phyloP scores from a whole-genome alignment of 2,888 invertebrate species.

The Stenotaenia linearis region DNA sequence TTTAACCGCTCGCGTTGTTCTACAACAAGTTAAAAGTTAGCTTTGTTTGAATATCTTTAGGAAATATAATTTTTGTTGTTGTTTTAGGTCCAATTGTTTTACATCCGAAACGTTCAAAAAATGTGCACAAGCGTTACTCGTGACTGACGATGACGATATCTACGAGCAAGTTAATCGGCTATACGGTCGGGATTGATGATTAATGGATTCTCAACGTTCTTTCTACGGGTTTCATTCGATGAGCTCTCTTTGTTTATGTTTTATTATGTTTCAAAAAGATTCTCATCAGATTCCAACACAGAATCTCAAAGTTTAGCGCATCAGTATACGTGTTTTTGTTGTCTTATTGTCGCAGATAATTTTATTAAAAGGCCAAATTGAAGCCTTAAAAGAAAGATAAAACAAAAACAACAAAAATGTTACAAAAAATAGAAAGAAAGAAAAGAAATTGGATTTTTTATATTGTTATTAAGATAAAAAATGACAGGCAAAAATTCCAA shows the following conservation, averaged over 20 bases:
- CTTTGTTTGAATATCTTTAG: too few relatives aligned
- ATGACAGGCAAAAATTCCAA: neutral
- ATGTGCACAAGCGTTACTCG: constrained; percentile 33
- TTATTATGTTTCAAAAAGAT: neutral
- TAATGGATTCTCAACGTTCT: neutral
- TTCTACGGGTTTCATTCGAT: neutral
- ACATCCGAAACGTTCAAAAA: constrained; percentile 31
- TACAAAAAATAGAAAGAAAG: neutral
- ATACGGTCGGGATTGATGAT: constrained; percentile 16
- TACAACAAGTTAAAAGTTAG: too few relatives aligned
- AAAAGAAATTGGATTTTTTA: neutral
- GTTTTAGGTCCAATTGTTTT: constrained; percentile 34
- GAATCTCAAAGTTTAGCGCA: constrained; percentile 1
- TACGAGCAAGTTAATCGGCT: neutral
- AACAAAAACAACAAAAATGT: neutral
- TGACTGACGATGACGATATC: neutral
- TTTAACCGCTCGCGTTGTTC: neutral
- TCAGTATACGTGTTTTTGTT: constrained; percentile 15
- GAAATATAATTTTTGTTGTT: neutral
- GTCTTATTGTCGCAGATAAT: neutral
- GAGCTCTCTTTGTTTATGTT: neutral
- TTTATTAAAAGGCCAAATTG: neutral
- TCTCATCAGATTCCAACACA: neutral
- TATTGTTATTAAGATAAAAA: neutral
- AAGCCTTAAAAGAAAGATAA: neutral